Evolutionary conservation across 2,113 vertebrate genomes (phyloP), one percentile per base, ranked within the genome.

Genomic region (Sander vitreus): DNA sequence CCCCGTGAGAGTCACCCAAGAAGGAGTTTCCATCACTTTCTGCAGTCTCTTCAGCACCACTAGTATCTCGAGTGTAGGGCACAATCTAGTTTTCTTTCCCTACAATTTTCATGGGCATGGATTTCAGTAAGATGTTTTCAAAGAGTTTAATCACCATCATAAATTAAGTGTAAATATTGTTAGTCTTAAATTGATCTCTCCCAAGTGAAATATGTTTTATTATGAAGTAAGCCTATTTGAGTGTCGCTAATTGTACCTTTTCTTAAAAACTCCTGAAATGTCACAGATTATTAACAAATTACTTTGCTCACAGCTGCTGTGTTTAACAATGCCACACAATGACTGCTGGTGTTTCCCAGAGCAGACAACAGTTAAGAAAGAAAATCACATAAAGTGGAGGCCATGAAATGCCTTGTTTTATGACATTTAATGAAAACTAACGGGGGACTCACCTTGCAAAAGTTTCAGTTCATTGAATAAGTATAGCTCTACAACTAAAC

Each of bases 1-100:
- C 72, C 36, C 11, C 3, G 13, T 3, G 1, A 75, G 65, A 80
- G 43, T 58, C 60, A 43, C 62, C 69, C 45, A 36, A 48, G 19
- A 30, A 59, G 16, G 15, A 76, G 78, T 66, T 84, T 78, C 48
- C 55, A 51, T 48, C 54, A 57, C 45, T 73, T 60, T 59, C 73
- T 65, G 51, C 39, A 15, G 58, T 60, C 64, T 68, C 2, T 70
- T 76, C 45, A 74, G 53, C 36, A n/a, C 18, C 43, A 43, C 21
- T 12, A 43, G 11, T 23, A 18, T 62, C 12, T 66, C 0, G 6
- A 23, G 11, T 23, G 10, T 33, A 9, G 6, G 27, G 19, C 2
- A 3, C 0, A 1, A 23, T 62, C 21, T 21, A 30, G 1, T 47
- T 66, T 33, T 43, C 8, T 21, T 65, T 33, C 5, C 2, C 9